Percentiles rank a stretch among this genome's conserved stretches.
Conservation (phyloP, 2,888 invertebrate species). For the Dicycla oo region DNA sequence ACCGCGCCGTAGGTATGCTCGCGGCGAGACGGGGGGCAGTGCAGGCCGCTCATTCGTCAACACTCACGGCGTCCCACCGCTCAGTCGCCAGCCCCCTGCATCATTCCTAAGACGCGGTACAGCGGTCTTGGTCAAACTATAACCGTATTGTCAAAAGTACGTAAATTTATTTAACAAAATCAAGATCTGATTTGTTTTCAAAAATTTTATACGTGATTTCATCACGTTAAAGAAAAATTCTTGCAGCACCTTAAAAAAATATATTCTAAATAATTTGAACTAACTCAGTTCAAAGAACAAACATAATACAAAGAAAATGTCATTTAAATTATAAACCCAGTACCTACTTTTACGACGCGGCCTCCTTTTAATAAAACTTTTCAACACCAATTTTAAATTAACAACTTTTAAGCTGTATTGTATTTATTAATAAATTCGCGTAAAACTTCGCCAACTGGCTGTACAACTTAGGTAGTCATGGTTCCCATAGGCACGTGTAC, state of each 20-base stretch:
- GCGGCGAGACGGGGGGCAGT: no score
- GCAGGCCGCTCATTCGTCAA: no score
- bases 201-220: not conserved
- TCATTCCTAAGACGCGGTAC: no score
- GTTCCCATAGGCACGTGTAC: conserved; percentile 68
- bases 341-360: conserved; percentile 21
- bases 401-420: conserved; percentile 55
- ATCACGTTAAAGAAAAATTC: not conserved
- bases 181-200: not conserved
- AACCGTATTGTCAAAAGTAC: not conserved
- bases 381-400: conserved; percentile 57
- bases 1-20: no score
- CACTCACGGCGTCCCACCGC: no score
- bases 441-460: conserved; percentile 56
- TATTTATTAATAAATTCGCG: conserved; percentile 63
- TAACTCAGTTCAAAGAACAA: conserved; percentile 21
- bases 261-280: not conserved
- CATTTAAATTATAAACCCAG: conserved; percentile 33
- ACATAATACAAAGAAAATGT: conserved; percentile 30
- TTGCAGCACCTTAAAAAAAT: not conserved
- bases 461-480: conserved; percentile 64
- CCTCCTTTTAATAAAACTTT: conserved; percentile 51
- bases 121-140: no score
- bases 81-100: no score
- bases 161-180: no score